A percentile compares a stretch with the other conserved stretches of the same genome.
phyloP scores from a whole-genome alignment of 2,797 vertebrate genomes.

The Otolemur crassicaudatus region DNA sequence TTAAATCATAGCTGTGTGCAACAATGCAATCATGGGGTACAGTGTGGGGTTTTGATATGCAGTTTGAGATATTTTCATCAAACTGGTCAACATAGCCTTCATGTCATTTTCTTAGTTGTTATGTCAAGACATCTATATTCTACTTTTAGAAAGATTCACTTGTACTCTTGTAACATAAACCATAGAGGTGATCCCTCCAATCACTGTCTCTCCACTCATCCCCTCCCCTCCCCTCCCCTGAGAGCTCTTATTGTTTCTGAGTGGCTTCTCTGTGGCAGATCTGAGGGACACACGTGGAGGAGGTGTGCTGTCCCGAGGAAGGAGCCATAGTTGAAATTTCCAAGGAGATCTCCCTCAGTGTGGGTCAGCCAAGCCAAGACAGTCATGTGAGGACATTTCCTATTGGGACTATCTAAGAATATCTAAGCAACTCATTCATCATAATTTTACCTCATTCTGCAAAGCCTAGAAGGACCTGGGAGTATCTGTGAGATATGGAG shows the following conservation, averaged over 20 bases:
- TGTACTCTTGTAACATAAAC: no score
- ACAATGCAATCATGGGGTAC: no score
- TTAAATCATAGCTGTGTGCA: no score
- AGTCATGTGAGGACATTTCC: neutral
- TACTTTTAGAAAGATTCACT: no score
- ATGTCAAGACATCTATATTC: no score
- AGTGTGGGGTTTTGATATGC: no score
- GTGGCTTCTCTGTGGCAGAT: neutral
- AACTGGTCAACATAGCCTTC: no score
- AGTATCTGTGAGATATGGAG: neutral
- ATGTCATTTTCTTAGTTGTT: no score
- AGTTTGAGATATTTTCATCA: no score
- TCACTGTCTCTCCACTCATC: no score
- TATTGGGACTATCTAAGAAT: neutral
- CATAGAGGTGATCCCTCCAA: no score
- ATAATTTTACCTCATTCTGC: neutral
- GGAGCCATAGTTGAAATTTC: neutral
- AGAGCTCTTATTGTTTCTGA: neutral
- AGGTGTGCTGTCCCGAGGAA: neutral
- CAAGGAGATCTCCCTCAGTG: neutral
- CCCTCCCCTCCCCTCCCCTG: no score
- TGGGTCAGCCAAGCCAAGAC: neutral
- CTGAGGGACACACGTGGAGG: neutral
- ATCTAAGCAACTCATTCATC: neutral
- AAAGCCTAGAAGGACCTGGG: neutral